Conservation (phyloP, 2,113 vertebrate genomes). For the Egretta garzetta region DNA sequence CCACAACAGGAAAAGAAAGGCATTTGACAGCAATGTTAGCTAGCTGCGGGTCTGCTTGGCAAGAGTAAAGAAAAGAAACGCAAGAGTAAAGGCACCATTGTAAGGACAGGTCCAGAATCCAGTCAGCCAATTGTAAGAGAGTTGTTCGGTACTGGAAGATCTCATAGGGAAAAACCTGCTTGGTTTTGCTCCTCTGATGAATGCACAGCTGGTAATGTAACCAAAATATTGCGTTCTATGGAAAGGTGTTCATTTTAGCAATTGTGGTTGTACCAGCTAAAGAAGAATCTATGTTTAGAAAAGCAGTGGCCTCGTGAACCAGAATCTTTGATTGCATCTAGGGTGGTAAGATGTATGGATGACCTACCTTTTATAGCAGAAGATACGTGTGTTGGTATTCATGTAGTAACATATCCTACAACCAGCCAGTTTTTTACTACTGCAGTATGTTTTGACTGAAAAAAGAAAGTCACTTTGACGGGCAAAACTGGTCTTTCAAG, state of each 20-base stretch:
- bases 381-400: background rate
- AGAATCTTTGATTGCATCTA: background rate
- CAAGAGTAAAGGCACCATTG: background rate
- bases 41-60: background rate
- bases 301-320: background rate
- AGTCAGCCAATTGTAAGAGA: background rate
- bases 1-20: background rate
- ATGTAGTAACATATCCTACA: background rate
- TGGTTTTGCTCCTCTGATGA: background rate
- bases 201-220: background rate
- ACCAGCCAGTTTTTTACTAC: background rate
- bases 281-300: background rate
- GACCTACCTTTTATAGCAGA: background rate
- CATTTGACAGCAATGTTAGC: background rate
- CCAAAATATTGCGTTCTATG: accelerated
- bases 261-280: background rate
- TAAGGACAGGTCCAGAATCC: background rate
- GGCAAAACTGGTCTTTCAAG: background rate
- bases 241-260: background rate
- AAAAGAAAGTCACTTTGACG: background rate
- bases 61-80: background rate
- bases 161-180: background rate
- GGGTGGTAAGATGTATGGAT: background rate
- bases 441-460: background rate
- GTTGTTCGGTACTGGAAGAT: background rate